These are phyloP conservation scores for Flexamia atlantica DNA, from an alignment of 2,888 invertebrate genomes.

Conservation along the genomic window DNA sequence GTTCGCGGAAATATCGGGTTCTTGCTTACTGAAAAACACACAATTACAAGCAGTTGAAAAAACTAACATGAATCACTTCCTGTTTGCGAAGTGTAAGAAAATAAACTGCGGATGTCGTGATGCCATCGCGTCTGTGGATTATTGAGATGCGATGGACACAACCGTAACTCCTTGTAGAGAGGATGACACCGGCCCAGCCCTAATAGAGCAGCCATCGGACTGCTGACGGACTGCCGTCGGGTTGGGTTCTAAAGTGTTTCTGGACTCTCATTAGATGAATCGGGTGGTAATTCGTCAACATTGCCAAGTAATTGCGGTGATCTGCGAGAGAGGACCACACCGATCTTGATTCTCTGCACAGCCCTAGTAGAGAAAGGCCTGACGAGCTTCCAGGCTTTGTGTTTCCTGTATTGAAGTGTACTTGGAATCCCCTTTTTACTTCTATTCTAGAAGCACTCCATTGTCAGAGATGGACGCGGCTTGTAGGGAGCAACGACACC, in stretches of 20 bases:
- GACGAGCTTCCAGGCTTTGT: neutral
- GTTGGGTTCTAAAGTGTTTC: neutral
- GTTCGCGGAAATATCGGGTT: neutral
- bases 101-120: neutral
- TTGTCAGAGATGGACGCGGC: no score
- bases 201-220: neutral
- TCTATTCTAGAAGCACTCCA: no score
- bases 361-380: neutral
- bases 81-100: slow-evolving; percentile 15
- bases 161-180: neutral
- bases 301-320: neutral
- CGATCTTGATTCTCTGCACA: neutral
- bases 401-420: no score
- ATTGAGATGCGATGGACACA: neutral
- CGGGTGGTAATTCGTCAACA: slow-evolving; percentile 3
- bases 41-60: neutral
- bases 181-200: slow-evolving; percentile 24
- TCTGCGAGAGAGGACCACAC: neutral
- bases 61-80: neutral
- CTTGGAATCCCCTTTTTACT: no score
- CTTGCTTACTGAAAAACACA: neutral
- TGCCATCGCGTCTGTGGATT: neutral
- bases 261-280: neutral
- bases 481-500: no score
- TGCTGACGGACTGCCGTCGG: neutral